A percentile compares a stretch with the other conserved stretches of the same genome.
Evolutionary conservation across 1,140 invertebrate genomes (phyloP).

Genomic region (Trichonephila clavipes): DNA sequence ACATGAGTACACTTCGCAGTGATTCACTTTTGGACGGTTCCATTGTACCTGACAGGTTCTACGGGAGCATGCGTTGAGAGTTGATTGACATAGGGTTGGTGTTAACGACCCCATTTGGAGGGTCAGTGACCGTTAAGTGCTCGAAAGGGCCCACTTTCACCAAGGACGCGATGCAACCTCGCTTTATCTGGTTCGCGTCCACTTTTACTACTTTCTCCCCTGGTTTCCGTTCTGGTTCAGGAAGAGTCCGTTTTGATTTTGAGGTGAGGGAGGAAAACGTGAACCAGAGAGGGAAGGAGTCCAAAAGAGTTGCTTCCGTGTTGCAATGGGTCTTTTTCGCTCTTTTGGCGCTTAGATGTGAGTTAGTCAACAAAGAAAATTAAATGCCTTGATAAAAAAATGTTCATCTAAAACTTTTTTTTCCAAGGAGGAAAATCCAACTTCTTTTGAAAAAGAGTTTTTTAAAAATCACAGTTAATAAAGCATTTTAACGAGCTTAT

Average conservation of each 20-base stretch:
- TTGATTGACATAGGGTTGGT: slow-evolving; percentile 22
- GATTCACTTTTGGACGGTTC: slow-evolving; percentile 16
- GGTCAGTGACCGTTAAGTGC: slow-evolving; percentile 39
- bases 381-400: too few species aligned
- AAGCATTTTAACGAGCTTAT: too few species aligned
- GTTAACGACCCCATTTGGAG: slow-evolving; percentile 6
- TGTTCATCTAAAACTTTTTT: too few species aligned
- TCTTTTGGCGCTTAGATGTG: background rate
- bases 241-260: background rate
- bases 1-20: background rate
- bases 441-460: too few species aligned
- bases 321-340: background rate
- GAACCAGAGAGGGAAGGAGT: too few species aligned
- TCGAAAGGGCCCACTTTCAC: slow-evolving; percentile 17
- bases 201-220: background rate
- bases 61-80: background rate
- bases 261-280: background rate
- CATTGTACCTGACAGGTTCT: background rate
- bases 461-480: too few species aligned
- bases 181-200: background rate
- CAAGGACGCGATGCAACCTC: background rate
- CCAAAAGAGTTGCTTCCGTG: too few species aligned
- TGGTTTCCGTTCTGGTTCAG: background rate
- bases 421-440: too few species aligned
- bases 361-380: too few species aligned